A percentile compares a stretch with the other conserved stretches of the same genome.
phyloP scores from a whole-genome alignment of 1,140 invertebrate species.

The Listronotus oregonensis region DNA sequence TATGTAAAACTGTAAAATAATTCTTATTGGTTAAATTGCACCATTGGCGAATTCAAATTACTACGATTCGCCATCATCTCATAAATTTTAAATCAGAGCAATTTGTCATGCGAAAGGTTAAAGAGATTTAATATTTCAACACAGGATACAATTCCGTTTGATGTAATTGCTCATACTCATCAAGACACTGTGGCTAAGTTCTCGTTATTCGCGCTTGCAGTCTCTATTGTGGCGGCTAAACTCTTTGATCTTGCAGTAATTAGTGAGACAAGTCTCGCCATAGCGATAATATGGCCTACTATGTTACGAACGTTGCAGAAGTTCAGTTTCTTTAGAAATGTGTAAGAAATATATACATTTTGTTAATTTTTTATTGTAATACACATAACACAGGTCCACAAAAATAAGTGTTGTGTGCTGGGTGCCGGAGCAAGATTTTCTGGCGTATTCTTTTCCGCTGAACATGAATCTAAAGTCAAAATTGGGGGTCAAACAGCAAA shows the following conservation, averaged over 20 bases:
- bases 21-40: too few species aligned
- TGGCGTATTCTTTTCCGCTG: too few species aligned
- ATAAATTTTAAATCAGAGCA: background rate
- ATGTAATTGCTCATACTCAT: conserved; percentile 15
- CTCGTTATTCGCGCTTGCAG: conserved; percentile 31
- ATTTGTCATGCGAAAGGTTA: background rate
- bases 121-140: conserved; percentile 11
- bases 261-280: conserved; percentile 45
- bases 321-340: too few species aligned
- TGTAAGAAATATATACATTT: too few species aligned
- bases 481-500: too few species aligned
- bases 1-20: too few species aligned
- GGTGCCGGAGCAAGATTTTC: too few species aligned
- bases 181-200: conserved; percentile 14
- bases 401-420: too few species aligned
- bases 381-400: too few species aligned
- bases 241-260: conserved; percentile 44
- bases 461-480: too few species aligned
- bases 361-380: too few species aligned
- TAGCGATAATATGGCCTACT: conserved; percentile 21
- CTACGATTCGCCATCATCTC: background rate
- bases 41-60: background rate
- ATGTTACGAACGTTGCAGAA: conserved; percentile 11
- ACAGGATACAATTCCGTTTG: conserved; percentile 18
- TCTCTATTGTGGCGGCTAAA: conserved; percentile 29